phyloP scores from a whole-genome alignment of 2,888 invertebrate species.

The Drosophila kanekoi region DNA sequence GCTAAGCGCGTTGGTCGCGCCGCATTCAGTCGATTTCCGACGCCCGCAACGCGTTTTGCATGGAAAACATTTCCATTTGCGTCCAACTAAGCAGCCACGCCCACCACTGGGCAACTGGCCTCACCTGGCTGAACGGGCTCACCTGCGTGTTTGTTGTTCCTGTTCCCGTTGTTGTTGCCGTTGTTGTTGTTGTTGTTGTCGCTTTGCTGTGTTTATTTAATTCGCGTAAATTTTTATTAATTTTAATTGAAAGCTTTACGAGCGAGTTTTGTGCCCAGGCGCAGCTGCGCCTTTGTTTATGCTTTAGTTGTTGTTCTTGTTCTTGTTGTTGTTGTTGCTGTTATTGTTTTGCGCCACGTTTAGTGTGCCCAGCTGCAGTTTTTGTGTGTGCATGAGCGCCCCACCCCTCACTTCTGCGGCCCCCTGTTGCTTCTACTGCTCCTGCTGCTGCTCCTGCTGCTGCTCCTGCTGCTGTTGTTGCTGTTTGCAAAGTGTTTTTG shows the following conservation, averaged over 20 bases:
- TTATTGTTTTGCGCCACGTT: constrained; percentile 13
- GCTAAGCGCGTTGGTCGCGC: constrained; percentile 23
- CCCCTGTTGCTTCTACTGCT: constrained; percentile 6
- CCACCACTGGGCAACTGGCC: constrained; percentile 17
- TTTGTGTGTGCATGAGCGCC: constrained; percentile 33
- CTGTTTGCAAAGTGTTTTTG: constrained; percentile 59
- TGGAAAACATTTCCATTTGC: constrained; percentile 32
- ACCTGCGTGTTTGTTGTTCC: constrained; percentile 9
- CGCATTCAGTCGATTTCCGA: constrained; percentile 37
- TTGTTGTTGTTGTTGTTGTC: constrained; percentile 7
- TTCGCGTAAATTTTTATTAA: constrained; percentile 79
- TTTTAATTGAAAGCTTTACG: constrained; percentile 81
- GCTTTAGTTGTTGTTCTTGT: constrained; percentile 46
- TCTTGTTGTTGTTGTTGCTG: constrained; percentile 2
- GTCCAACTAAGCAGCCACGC: constrained; percentile 13
- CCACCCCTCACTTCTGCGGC: neutral
- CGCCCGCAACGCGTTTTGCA: constrained; percentile 40
- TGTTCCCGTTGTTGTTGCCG: too few relatives aligned
- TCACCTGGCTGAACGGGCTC: constrained; percentile 1
- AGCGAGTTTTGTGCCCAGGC: constrained; percentile 40
- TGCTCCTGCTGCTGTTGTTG: constrained; percentile 26
- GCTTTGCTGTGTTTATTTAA: constrained; percentile 69
- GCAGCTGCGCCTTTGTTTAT: constrained; percentile 67
- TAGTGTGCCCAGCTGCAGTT: constrained; percentile 52
- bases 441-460: constrained; percentile 42